Evolutionary conservation across 2,113 vertebrate species (phyloP), one percentile per base, ranked within the genome.

Genomic region (Lethenteron reissneri): DNA sequence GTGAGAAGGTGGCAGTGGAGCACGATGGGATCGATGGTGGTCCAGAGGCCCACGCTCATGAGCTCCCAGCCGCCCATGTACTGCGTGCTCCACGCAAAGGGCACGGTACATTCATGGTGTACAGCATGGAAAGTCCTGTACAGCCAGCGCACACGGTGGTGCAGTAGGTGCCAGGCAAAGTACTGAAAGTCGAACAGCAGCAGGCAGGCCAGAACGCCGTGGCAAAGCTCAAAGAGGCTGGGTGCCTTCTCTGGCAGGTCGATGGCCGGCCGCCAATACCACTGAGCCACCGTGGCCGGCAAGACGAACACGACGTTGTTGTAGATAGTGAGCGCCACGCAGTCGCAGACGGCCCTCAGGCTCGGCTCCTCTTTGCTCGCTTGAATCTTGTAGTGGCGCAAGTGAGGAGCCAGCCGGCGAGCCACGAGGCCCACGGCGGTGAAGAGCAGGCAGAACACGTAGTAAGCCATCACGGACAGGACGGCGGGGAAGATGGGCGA

Each of bases 161-260:
- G 84, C 72, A 85, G 72, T 12, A 84, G 77, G 75, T 86, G 83
- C 84, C 84, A 86, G 62, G 84, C 73, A 77, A 84, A 86, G 58
- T 84, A 86, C 79, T 86, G 84, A 77, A 84, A 84, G 74, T 86
- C 84, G 57, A 86, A 86, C 41, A 86, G 76, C n/a, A 86, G 77
- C 57, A 78, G 80, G 77, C 84, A 86, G 60, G 83, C 83, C 73
- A 82, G 71, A 73, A 86, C 79, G 12, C 84, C 84, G 70, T 83
- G 71, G 69, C 81, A 72, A 73, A 85, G 84, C 73, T 78, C 80
- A n/a, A 75, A 73, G 57, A 84, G 76, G 2, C 80, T 78, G 59
- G 84, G 84, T 0, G 84, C 83, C 11, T 83, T 76, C 1, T 72
- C 74, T 11, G 81, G 81, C 9, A 86, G 75, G 0, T 81, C 81